Evolutionary conservation across 2,113 vertebrate genomes (phyloP).

Genomic region (Empidonax alnorum): DNA sequence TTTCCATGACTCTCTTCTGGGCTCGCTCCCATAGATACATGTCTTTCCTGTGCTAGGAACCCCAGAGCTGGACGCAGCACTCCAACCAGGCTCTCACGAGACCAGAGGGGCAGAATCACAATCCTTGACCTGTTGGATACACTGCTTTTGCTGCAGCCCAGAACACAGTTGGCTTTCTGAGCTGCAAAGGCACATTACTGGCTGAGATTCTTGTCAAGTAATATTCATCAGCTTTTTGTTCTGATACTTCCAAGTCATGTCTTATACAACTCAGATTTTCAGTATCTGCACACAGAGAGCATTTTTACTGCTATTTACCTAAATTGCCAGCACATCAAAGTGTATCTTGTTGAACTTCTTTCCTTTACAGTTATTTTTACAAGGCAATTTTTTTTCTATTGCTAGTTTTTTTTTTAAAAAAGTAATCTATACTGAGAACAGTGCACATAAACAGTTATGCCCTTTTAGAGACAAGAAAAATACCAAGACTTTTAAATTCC

Average conservation of each 20-base stretch:
- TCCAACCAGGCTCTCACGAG: background rate
- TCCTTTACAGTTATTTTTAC: background rate
- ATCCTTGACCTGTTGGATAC: fast-evolving
- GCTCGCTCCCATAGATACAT: background rate
- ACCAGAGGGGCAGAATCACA: background rate
- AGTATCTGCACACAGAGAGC: background rate
- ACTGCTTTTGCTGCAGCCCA: background rate
- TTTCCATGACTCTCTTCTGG: background rate
- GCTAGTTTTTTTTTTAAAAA: background rate
- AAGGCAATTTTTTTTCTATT: background rate
- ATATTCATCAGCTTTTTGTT: background rate
- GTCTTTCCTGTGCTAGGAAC: background rate
- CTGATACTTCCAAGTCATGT: background rate
- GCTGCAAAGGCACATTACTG: background rate
- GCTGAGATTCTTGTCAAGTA: background rate
- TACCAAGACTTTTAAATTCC: background rate
- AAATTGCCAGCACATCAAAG: background rate
- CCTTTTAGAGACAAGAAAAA: background rate
- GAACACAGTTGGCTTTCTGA: background rate
- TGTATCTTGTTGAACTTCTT: background rate
- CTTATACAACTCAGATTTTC: background rate
- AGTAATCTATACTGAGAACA: background rate
- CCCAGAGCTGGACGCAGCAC: background rate
- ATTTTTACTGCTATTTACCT: background rate
- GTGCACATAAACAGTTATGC: background rate